A percentile compares a stretch with the other conserved stretches of the same genome.
Conservation (phyloP, 2,113 vertebrate species). For the Melanerpes formicivorus region DNA sequence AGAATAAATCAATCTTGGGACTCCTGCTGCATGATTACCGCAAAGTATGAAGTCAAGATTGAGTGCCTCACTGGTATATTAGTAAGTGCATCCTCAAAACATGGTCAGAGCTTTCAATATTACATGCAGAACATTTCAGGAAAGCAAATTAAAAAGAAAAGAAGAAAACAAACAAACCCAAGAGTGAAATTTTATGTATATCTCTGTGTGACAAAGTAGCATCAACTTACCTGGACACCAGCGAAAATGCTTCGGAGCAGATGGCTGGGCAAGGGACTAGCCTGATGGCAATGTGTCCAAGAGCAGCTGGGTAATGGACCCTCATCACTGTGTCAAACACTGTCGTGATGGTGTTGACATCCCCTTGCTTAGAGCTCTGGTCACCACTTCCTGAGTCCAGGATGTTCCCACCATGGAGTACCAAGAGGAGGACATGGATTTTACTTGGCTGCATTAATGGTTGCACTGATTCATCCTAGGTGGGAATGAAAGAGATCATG, state of each 20-base stretch:
- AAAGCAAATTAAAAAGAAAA: not conserved
- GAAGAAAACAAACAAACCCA: not conserved
- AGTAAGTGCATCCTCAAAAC: not conserved
- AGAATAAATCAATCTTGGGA: conserved; percentile 61
- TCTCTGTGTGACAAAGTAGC: not conserved
- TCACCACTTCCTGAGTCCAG: conserved; percentile 95
- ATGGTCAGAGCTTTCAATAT: not conserved
- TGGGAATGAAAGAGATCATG: not conserved
- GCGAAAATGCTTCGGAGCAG: conserved; percentile 93
- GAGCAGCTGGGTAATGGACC: conserved; percentile 93
- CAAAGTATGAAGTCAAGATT: conserved; percentile 51
- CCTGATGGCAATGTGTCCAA: conserved; percentile 91
- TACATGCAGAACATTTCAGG: not conserved
- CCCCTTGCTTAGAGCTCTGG: conserved; percentile 94
- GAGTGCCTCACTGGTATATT: conserved; percentile 1
- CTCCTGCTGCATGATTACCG: conserved; percentile 16
- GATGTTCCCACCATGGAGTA: conserved; percentile 96
- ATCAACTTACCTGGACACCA: conserved; percentile 90
- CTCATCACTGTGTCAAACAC: conserved; percentile 95
- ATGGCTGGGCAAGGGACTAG: conserved; percentile 95
- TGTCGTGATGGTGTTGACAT: conserved; percentile 90
- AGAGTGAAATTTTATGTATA: not conserved
- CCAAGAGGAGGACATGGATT: conserved; percentile 91
- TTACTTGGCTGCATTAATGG: conserved; percentile 85
- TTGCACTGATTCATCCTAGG: conserved; percentile 85